phyloP scores from a whole-genome alignment of 2,888 invertebrate genomes.

The Pteria penguin region DNA sequence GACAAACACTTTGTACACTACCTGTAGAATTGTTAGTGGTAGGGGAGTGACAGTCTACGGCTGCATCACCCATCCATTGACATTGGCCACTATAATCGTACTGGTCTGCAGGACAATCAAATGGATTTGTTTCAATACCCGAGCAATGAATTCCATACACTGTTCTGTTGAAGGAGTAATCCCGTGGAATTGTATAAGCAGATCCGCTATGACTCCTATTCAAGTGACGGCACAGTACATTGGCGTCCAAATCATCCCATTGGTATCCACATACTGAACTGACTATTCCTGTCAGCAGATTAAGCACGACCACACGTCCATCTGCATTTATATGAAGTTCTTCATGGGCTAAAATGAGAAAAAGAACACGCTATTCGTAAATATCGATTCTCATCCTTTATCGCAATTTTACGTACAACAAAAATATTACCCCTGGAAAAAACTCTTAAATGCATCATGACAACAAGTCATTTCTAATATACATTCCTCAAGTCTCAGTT shows the following conservation, averaged over 20 bases:
- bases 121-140: background rate
- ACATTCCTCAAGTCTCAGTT: too few species aligned
- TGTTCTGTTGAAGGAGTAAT: background rate
- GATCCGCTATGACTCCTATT: background rate
- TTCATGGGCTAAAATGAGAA: background rate
- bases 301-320: background rate
- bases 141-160: conserved; percentile 3
- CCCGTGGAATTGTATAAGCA: background rate
- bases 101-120: background rate
- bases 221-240: conserved; percentile 1
- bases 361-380: too few species aligned
- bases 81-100: conserved; percentile 3
- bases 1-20: too few species aligned
- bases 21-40: too few species aligned
- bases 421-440: too few species aligned
- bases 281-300: background rate
- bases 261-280: background rate
- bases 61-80: conserved; percentile 1
- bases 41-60: conserved; percentile 1
- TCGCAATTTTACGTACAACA: too few species aligned
- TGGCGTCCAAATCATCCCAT: conserved; percentile 13
- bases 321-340: background rate
- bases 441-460: too few species aligned
- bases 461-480: too few species aligned
- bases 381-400: too few species aligned